phyloP scores from a whole-genome alignment of 2,113 vertebrate genomes.

The Felis chaus region DNA sequence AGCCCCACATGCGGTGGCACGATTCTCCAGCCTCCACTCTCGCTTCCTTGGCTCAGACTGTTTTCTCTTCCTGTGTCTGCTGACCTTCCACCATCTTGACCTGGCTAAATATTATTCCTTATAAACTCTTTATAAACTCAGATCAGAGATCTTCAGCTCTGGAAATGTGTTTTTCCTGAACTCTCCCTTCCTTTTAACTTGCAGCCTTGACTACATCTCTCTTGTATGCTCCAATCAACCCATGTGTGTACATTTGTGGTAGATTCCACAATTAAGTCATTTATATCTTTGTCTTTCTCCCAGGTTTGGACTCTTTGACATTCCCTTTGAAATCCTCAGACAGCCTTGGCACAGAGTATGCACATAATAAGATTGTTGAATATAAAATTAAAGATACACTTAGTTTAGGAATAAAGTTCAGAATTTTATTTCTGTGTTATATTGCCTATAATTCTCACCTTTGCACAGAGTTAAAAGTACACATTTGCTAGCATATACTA shows the following conservation, averaged over 20 bases:
- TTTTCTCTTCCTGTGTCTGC: not conserved
- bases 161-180: not conserved
- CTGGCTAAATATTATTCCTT: not conserved
- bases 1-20: not conserved
- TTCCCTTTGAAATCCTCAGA: not conserved
- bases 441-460: not conserved
- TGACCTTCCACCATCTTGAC: not conserved
- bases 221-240: not conserved
- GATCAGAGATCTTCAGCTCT: not conserved
- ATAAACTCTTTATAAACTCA: not conserved
- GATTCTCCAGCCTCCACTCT: not conserved
- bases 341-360: not conserved
- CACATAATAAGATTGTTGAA: not conserved
- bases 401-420: not conserved
- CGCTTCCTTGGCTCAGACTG: not conserved
- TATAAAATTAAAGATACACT: not conserved
- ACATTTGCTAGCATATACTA: not conserved
- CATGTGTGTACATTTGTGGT: not conserved
- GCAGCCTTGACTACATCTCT: not conserved
- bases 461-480: not conserved
- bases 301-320: not conserved
- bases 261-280: not conserved
- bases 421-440: constrained; percentile 31
- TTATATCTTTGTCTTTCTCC: not conserved
- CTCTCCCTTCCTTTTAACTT: not conserved